Evolutionary conservation across 2,113 vertebrate species (phyloP).

Genomic region (Pitta sordida): DNA sequence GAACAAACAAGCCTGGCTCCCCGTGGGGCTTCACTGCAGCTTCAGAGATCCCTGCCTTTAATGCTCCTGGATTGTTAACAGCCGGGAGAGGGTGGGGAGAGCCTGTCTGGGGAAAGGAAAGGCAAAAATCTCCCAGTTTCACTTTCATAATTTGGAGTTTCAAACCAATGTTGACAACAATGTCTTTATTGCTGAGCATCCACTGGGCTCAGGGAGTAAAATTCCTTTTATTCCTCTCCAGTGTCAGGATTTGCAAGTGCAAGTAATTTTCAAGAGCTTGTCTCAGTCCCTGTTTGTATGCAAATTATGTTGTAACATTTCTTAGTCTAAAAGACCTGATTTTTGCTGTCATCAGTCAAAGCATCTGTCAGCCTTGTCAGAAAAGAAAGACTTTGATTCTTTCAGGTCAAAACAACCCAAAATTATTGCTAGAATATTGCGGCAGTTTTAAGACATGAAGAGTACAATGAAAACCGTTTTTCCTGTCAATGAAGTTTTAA

Average conservation of each 20-base stretch:
- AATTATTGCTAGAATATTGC: constrained; percentile 12
- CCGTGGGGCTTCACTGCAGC: not conserved
- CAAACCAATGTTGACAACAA: not conserved
- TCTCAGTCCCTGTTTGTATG: constrained; percentile 38
- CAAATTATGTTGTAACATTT: constrained; percentile 33
- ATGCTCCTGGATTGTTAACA: constrained; percentile 7
- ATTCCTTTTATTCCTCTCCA: constrained; percentile 16
- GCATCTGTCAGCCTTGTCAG: constrained; percentile 43
- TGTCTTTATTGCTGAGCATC: constrained; percentile 22
- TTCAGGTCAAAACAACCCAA: constrained; percentile 47
- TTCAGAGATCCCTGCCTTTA: not conserved
- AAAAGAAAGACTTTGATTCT: constrained; percentile 8
- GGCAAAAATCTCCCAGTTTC: not conserved
- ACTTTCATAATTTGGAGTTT: constrained; percentile 11
- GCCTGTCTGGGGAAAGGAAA: not conserved
- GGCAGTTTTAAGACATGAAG: not conserved
- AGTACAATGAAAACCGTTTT: not conserved
- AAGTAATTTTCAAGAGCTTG: constrained; percentile 26
- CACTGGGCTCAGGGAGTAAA: not conserved
- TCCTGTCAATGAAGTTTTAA: not conserved
- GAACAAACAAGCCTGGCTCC: constrained; percentile 10
- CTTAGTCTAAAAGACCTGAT: not conserved
- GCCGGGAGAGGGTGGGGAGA: not conserved
- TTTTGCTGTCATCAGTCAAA: constrained; percentile 35
- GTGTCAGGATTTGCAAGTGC: constrained; percentile 30